A percentile compares a stretch with the other conserved stretches of the same genome.
phyloP scores from a whole-genome alignment of 1,140 invertebrate species.

The Microplitis demolitor region DNA sequence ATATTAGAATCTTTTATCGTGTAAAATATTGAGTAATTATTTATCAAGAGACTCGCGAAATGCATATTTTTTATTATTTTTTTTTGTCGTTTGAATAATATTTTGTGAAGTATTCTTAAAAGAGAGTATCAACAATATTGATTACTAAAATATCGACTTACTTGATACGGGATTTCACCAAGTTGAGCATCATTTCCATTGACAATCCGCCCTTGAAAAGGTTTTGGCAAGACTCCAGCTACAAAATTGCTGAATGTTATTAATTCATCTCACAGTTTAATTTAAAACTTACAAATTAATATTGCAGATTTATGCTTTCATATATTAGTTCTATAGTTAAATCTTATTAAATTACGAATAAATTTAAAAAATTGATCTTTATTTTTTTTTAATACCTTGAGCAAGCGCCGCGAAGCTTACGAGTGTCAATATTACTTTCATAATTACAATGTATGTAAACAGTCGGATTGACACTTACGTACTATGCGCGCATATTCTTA shows the following conservation, averaged over 20 bases:
- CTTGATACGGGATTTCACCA: slow-evolving; percentile 44
- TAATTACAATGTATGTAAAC: background rate
- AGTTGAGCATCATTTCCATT: slow-evolving; percentile 34
- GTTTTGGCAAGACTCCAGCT: slow-evolving; percentile 9
- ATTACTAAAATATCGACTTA: slow-evolving; percentile 23
- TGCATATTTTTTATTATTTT: background rate
- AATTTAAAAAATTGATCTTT: no score
- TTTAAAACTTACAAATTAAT: no score
- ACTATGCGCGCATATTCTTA: no score
- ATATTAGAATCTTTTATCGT: no score
- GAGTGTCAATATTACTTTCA: background rate
- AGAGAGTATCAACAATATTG: background rate
- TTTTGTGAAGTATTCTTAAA: background rate
- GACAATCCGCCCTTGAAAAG: slow-evolving; percentile 30
- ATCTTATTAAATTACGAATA: no score
- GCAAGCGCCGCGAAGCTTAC: background rate
- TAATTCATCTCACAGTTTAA: background rate
- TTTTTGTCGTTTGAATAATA: background rate
- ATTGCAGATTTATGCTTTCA: no score
- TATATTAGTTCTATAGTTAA: no score
- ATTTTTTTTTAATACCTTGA: background rate
- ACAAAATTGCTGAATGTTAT: background rate
- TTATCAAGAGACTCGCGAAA: no score
- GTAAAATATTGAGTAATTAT: no score
- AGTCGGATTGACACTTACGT: no score